phyloP scores from a whole-genome alignment of 2,888 invertebrate species.

The Acrobasis repandana region DNA sequence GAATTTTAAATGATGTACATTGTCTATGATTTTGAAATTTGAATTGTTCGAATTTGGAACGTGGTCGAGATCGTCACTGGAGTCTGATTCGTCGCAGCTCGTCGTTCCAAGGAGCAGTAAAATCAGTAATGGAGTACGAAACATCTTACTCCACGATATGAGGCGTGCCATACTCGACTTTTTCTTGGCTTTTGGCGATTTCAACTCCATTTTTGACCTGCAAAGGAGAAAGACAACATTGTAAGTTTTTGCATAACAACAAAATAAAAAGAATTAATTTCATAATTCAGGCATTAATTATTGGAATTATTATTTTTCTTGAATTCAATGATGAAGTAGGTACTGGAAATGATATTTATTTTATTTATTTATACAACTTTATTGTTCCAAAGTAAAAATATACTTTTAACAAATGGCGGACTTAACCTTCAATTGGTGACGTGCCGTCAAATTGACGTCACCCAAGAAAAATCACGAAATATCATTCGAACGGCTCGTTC shows the following conservation, averaged over 20 bases:
- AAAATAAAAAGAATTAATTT: too few species aligned
- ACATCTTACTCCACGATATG: conserved; percentile 66
- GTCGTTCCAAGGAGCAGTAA: conserved; percentile 67
- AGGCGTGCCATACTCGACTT: conserved; percentile 57
- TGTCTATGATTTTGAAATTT: conserved; percentile 35
- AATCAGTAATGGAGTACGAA: conserved; percentile 63
- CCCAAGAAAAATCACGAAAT: too few species aligned
- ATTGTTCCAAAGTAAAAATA: too few species aligned
- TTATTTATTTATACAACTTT: too few species aligned
- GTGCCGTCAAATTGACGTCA: too few species aligned
- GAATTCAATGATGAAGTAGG: too few species aligned
- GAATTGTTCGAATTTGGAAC: conserved; percentile 37
- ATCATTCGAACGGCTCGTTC: too few species aligned
- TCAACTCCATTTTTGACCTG: conserved; percentile 73
- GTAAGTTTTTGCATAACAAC: neutral
- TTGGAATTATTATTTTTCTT: too few species aligned
- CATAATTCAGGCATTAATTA: too few species aligned
- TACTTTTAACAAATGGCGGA: too few species aligned
- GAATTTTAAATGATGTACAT: conserved; percentile 33
- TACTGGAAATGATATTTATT: too few species aligned
- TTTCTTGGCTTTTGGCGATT: conserved; percentile 74
- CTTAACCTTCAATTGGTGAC: too few species aligned
- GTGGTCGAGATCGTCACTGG: conserved; percentile 39
- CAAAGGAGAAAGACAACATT: conserved; percentile 35
- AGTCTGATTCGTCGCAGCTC: conserved; percentile 62